A percentile compares a stretch with the other conserved stretches of the same genome.
Evolutionary conservation across 2,888 invertebrate genomes (phyloP).

Genomic region (Agrochola macilenta): DNA sequence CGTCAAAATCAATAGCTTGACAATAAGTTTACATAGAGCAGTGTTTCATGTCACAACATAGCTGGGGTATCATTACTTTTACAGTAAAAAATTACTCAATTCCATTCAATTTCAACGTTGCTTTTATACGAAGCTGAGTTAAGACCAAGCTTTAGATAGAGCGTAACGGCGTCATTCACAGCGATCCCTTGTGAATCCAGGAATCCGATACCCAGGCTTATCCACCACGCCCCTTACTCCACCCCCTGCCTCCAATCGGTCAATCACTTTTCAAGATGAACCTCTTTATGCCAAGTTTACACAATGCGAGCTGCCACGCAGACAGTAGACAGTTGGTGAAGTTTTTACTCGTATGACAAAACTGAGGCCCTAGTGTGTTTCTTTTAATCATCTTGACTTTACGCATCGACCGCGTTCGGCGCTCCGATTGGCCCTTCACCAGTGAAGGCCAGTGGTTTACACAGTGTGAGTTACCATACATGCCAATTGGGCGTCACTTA

Average conservation of each 20-base stretch:
- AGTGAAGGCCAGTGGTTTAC: too few species aligned
- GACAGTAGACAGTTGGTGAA: neutral
- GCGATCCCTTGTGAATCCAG: constrained; percentile 61
- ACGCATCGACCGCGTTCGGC: too few species aligned
- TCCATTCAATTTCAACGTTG: constrained; percentile 31
- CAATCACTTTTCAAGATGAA: constrained; percentile 43
- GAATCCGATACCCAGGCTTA: constrained; percentile 65
- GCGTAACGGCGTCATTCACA: constrained; percentile 69
- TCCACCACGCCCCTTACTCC: constrained; percentile 22
- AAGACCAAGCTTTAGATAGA: constrained; percentile 69
- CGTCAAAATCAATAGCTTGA: neutral
- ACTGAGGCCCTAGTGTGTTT: too few species aligned
- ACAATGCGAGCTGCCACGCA: neutral
- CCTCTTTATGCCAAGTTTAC: neutral
- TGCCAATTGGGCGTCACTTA: too few species aligned
- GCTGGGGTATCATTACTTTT: neutral
- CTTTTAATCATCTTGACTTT: too few species aligned
- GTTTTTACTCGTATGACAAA: neutral
- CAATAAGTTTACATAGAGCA: neutral
- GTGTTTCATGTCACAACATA: neutral
- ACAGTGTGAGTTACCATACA: too few species aligned
- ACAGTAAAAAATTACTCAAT: neutral
- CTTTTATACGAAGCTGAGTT: constrained; percentile 51
- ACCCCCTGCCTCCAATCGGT: constrained; percentile 35
- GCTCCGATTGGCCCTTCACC: too few species aligned